Conservation (phyloP, 92 coral and sea anemone genomes). For the Porites evermanni region DNA sequence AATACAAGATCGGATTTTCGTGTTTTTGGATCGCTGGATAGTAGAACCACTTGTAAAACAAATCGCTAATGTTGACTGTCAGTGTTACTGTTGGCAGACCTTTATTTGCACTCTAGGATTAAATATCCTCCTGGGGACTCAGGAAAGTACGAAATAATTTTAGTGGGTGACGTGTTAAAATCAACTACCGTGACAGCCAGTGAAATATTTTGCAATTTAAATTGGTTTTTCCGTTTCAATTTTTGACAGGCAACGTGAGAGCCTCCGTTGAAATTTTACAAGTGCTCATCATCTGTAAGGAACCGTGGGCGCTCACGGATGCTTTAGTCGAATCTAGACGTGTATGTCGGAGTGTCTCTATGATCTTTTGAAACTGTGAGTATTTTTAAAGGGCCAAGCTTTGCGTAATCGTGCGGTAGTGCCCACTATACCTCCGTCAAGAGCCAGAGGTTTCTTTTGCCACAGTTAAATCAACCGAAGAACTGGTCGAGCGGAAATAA, state of each 20-base stretch:
- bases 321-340: slow-evolving; percentile 20
- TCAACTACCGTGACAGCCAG: slow-evolving; percentile 34
- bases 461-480: slow-evolving; percentile 14
- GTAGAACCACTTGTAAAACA: neutral
- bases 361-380: neutral
- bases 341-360: neutral
- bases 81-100: neutral
- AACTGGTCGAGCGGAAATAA: slow-evolving; percentile 3
- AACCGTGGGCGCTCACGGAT: neutral
- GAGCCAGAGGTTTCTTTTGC: neutral
- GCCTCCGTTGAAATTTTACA: slow-evolving; percentile 1
- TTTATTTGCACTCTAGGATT: neutral
- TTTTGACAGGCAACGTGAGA: slow-evolving; percentile 38
- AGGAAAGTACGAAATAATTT: neutral
- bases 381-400: neutral
- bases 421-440: neutral
- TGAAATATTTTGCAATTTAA: slow-evolving; percentile 54
- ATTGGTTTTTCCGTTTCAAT: slow-evolving; percentile 26
- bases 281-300: neutral
- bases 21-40: no score
- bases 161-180: slow-evolving; percentile 15
- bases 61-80: neutral
- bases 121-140: neutral
- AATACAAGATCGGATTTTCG: no score
- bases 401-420: neutral